Percentiles rank a stretch among this genome's conserved stretches.
Evolutionary conservation across 2,888 invertebrate species (phyloP).

Genomic region (Leptopterna dolabrata): DNA sequence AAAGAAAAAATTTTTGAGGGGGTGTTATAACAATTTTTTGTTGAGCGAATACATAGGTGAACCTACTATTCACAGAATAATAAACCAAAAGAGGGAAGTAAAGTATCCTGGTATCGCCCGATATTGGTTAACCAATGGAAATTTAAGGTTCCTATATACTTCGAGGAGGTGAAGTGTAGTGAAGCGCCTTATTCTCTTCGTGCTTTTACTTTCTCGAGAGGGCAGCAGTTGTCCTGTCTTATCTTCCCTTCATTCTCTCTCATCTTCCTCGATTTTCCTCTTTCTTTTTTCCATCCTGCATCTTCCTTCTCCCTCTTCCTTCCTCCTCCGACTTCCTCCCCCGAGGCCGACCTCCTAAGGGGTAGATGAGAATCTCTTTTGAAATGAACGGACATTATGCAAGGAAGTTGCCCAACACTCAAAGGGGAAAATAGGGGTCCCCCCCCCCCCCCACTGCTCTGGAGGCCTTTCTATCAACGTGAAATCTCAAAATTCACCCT

Average conservation of each 20-base stretch:
- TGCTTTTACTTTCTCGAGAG: background rate
- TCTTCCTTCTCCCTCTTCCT: background rate
- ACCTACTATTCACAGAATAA: no score
- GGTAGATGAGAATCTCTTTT: constrained; percentile 49
- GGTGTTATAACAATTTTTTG: no score
- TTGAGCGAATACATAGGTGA: no score
- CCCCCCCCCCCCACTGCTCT: background rate
- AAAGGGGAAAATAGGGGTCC: constrained; percentile 24
- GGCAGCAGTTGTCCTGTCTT: constrained; percentile 26
- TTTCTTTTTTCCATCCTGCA: background rate
- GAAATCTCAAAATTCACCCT: constrained; percentile 4
- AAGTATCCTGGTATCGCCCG: no score
- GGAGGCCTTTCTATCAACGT: constrained; percentile 26
- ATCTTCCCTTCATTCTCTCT: constrained; percentile 13
- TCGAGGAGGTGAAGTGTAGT: background rate
- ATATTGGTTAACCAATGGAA: no score
- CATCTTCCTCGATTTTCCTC: constrained; percentile 30
- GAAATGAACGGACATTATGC: constrained; percentile 50
- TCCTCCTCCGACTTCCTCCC: constrained; percentile 17
- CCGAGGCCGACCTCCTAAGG: background rate
- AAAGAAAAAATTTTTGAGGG: no score
- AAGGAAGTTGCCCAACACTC: constrained; percentile 50
- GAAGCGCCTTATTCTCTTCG: background rate
- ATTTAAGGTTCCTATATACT: no score
- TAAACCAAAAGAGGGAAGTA: no score